These are phyloP conservation scores for Hedychridium roseum DNA, from an alignment of 2,888 invertebrate genomes.

Conservation along the genomic window DNA sequence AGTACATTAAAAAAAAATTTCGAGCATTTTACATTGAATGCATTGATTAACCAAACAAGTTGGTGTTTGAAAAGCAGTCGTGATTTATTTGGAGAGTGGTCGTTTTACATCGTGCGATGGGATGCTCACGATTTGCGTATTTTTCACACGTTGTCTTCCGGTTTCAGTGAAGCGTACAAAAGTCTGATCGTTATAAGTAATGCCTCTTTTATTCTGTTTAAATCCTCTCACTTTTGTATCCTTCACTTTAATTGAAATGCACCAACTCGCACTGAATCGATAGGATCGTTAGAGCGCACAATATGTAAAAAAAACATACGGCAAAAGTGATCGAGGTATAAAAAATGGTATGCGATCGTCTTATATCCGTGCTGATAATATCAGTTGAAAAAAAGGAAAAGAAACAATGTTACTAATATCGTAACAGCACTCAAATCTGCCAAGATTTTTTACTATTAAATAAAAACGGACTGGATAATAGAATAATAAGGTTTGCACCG, in stretches of 20 bases:
- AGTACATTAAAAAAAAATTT: conserved; percentile 28
- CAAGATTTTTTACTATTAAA: conserved; percentile 40
- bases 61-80: conserved; percentile 12
- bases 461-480: conserved; percentile 30
- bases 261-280: conserved; percentile 6
- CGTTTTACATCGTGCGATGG: conserved; percentile 9
- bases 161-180: conserved; percentile 13
- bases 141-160: conserved; percentile 28
- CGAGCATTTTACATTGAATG: conserved; percentile 25
- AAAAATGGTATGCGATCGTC: conserved; percentile 13
- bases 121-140: conserved; percentile 1
- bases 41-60: conserved; percentile 21
- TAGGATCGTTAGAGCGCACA: conserved; percentile 7
- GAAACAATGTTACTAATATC: conserved; percentile 22
- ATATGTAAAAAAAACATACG: not conserved
- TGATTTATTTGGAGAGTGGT: conserved; percentile 7
- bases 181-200: no score
- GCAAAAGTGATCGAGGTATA: not conserved
- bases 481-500: conserved; percentile 30
- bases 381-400: conserved; percentile 28
- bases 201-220: no score
- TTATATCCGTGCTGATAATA: conserved; percentile 24
- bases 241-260: conserved; percentile 16
- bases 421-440: conserved; percentile 39
- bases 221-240: conserved; percentile 7